Evolutionary conservation across 2,888 invertebrate genomes (phyloP), one percentile per base, ranked within the genome.

Genomic region (Sabatieria punctata): DNA sequence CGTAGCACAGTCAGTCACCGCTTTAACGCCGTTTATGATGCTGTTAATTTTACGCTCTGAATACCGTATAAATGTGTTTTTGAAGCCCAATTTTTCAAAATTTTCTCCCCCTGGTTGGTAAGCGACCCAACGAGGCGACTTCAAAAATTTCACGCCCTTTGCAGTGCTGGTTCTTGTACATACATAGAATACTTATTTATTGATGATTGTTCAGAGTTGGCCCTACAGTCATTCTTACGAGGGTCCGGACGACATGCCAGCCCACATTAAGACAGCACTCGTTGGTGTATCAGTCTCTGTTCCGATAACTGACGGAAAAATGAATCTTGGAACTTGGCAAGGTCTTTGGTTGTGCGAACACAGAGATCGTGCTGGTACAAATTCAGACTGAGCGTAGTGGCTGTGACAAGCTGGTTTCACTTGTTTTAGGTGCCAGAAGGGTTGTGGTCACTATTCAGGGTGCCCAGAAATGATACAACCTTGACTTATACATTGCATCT

Each of bases 231-330:
- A 93, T 74, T 85, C 85, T 54, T 88, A 88, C 72, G 93, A 93
- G 76, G 93, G 93, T 57, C 89, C 91, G 55, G 93, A 93, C 71
- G 91, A 93, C 70, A 93, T 93, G 91, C 91, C 93, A 48, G 91
- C 89, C 56, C 91, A 93, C 68, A 86, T 89, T 60, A 93, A 93
- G 72, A 86, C 91, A 52, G 85, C 88, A 69, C 86, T 93, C 71
- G 75, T 93, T 65, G 91, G 93, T 60, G 85, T 88, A 55, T 86
- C 85, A 57, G 74, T 93, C 66, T 88, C 85, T 63, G 84, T 93
- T 68, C 91, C 91, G 56, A 86, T 93, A 67, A 85, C 88, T 57
- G 85, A 91, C 65, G 91, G 91, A 60, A 85, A 85, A 71, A 74
- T 91, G 64, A 85, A 86, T 67, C 74, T 91, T 63, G 91, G 91